phyloP scores from a whole-genome alignment of 2,888 invertebrate species.

The Lapara coniferarum region DNA sequence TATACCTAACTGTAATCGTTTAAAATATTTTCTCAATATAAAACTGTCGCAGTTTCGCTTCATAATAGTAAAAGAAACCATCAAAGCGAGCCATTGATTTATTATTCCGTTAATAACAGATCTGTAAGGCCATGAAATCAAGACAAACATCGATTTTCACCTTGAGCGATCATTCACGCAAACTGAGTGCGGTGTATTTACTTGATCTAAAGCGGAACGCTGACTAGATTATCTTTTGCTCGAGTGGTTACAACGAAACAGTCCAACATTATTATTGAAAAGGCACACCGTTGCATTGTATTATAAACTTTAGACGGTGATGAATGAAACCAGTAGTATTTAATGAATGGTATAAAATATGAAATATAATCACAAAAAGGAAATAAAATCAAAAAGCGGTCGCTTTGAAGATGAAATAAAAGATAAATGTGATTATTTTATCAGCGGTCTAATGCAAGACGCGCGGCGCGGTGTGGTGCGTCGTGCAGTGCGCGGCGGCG shows the following conservation, averaged over 20 bases:
- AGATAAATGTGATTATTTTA: slow-evolving; percentile 67
- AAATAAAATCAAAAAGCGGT: slow-evolving; percentile 21
- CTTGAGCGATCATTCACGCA: slow-evolving; percentile 62
- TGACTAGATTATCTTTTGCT: slow-evolving; percentile 51
- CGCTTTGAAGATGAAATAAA: slow-evolving; percentile 64
- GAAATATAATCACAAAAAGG: background rate
- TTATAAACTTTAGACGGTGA: slow-evolving; percentile 28
- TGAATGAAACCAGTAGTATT: slow-evolving; percentile 2
- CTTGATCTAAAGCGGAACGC: slow-evolving; percentile 61
- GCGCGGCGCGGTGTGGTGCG: slow-evolving; percentile 56
- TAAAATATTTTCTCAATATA: no score
- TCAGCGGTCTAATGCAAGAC: slow-evolving; percentile 73
- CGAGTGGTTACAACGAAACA: slow-evolving; percentile 52
- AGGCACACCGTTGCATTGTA: slow-evolving; percentile 31
- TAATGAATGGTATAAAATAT: slow-evolving; percentile 16
- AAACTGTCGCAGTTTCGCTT: background rate
- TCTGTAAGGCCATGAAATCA: slow-evolving; percentile 61
- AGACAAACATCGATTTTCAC: slow-evolving; percentile 69
- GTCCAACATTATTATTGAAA: slow-evolving; percentile 33
- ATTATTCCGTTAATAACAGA: slow-evolving; percentile 41
- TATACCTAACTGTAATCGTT: no score
- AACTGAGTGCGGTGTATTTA: slow-evolving; percentile 56
- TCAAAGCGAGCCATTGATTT: slow-evolving; percentile 18
- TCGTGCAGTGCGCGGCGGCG: slow-evolving; percentile 58
- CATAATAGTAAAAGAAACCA: slow-evolving; percentile 51